These are phyloP conservation scores for Zaprionus gabonicus DNA, from an alignment of 1,140 invertebrate species.

Conservation along the genomic window DNA sequence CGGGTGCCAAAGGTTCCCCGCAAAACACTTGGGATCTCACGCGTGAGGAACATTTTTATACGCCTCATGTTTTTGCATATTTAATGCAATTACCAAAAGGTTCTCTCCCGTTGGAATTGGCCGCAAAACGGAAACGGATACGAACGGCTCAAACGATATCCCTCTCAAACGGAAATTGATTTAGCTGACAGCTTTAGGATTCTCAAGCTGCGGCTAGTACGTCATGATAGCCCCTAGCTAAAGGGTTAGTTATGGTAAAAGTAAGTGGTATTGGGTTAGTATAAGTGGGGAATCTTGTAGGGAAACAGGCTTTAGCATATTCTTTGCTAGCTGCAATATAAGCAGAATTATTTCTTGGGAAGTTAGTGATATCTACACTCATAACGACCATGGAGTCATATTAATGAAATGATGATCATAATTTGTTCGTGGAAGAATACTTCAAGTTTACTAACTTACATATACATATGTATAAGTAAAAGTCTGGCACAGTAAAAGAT, in stretches of 20 bases:
- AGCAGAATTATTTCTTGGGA: too few species aligned
- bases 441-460: too few species aligned
- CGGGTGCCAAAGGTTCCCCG: conserved; percentile 37
- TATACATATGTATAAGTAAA: too few species aligned
- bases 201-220: conserved; percentile 27
- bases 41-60: conserved; percentile 42
- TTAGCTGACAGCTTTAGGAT: conserved; percentile 54
- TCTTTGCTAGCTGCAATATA: too few species aligned
- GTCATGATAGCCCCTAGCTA: conserved; percentile 33
- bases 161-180: conserved; percentile 58
- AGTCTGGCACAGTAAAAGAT: too few species aligned
- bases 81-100: conserved; percentile 82
- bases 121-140: conserved; percentile 21
- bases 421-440: too few species aligned
- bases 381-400: too few species aligned
- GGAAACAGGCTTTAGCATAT: background rate
- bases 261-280: background rate
- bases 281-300: background rate
- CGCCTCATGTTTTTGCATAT: conserved; percentile 60
- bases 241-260: conserved; percentile 21
- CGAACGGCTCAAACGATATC: background rate
- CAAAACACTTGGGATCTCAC: conserved; percentile 35
- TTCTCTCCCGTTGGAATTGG: conserved; percentile 64
- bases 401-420: too few species aligned
- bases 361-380: too few species aligned